A percentile compares a stretch with the other conserved stretches of the same genome.
These are phyloP conservation scores for Lutjanus argentimaculatus DNA, from an alignment of 2,797 vertebrate genomes.

Conservation along the genomic window DNA sequence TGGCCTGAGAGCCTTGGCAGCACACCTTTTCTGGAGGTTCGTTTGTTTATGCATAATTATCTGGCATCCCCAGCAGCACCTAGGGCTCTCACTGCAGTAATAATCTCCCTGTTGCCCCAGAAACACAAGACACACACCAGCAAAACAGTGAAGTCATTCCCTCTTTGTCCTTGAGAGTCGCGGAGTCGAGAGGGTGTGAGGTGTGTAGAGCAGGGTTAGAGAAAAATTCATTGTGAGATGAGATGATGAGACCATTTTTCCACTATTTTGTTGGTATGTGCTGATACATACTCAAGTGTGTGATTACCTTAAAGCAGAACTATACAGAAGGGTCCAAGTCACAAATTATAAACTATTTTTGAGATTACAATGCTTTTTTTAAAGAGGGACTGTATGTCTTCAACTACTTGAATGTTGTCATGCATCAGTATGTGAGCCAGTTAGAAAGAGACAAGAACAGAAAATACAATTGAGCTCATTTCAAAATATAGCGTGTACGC, in stretches of 20 bases:
- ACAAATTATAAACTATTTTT: background rate
- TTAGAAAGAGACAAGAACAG: background rate
- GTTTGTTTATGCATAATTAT: slow-evolving; percentile 80
- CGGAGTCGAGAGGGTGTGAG: slow-evolving; percentile 44
- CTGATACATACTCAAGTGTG: slow-evolving; percentile 14
- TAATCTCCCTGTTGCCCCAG: slow-evolving; percentile 77
- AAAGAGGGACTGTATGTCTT: background rate
- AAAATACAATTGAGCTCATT: background rate
- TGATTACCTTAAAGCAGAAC: background rate
- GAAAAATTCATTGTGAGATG: slow-evolving; percentile 22
- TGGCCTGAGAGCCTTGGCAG: slow-evolving; percentile 50
- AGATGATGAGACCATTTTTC: slow-evolving; percentile 23
- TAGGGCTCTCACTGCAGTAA: slow-evolving; percentile 72
- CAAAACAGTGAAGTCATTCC: slow-evolving; percentile 80
- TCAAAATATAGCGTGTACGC: background rate
- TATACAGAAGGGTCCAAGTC: background rate
- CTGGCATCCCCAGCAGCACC: slow-evolving; percentile 74
- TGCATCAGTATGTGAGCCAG: background rate
- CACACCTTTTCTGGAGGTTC: slow-evolving; percentile 57
- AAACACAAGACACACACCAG: slow-evolving; percentile 79
- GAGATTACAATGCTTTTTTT: background rate
- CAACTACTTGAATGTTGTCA: background rate
- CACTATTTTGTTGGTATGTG: background rate
- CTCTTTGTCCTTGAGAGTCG: slow-evolving; percentile 76
- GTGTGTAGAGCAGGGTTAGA: slow-evolving; percentile 44